Evolutionary conservation across 2,113 vertebrate species (phyloP).

Genomic region (Hydrolagus affinis): DNA sequence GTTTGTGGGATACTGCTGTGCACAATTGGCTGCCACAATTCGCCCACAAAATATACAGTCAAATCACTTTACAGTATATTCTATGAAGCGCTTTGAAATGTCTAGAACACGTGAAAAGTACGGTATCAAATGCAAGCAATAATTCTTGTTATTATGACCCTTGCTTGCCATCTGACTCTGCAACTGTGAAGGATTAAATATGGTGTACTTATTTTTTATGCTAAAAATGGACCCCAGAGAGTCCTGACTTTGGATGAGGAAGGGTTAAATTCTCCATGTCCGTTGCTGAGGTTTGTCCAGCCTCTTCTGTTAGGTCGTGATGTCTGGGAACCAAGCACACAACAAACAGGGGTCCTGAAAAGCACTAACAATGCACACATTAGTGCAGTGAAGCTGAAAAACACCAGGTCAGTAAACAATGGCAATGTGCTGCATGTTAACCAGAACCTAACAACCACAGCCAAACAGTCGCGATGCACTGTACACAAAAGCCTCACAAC

Average conservation of each 20-base stretch:
- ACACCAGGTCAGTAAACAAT: slow-evolving; percentile 11
- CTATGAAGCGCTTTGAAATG: no score
- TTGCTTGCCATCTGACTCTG: no score
- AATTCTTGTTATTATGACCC: no score
- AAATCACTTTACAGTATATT: no score
- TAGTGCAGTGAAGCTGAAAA: not conserved
- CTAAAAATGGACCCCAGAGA: no score
- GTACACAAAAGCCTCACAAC: not conserved
- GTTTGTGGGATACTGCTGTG: no score
- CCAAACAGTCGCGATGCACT: not conserved
- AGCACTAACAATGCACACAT: slow-evolving; percentile 5
- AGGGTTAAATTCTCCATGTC: not conserved
- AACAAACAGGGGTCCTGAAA: not conserved
- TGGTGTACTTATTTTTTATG: no score
- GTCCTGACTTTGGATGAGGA: not conserved
- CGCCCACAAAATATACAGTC: no score
- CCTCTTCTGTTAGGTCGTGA: not conserved
- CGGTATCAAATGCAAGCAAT: no score
- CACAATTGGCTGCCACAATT: no score
- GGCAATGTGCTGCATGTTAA: not conserved
- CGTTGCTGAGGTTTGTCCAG: not conserved
- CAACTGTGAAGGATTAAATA: no score
- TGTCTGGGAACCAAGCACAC: not conserved
- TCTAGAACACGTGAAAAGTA: no score
- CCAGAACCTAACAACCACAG: not conserved